Evolutionary conservation across 1,140 invertebrate species (phyloP), one percentile per base, ranked within the genome.

Genomic region (Heterodera schachtii): DNA sequence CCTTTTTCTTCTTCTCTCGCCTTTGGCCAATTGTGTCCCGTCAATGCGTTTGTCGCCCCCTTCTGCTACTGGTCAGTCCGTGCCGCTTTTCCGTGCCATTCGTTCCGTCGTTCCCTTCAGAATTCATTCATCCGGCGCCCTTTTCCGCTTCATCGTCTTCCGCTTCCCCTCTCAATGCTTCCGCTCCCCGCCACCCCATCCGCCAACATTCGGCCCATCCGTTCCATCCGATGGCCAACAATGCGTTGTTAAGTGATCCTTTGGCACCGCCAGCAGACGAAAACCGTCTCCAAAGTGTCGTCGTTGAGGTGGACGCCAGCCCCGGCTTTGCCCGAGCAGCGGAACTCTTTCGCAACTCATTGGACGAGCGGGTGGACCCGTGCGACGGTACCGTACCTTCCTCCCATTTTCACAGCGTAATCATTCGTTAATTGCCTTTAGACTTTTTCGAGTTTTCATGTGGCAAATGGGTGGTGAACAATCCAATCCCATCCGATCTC

Each of bases 331-430:
- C 83, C n/a, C 86, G 86, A 75, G 85, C 85, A n/a, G 74, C 85
- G 7, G 83, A 87, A 21, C 64, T 86, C 21, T 86, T 86, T 60
- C 73, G 80, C 11, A 49, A 69, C 43, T 82, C 86, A 43, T 73
- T 86, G 31, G 84, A 86, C 74, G 84, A 87, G 66, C 71, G 60
- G 41, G 81, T 84, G 3, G 83, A 89, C 82, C 87, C 87, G 0
- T 88, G 87, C 70, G 83, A 89, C 21, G 87, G 87, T 82, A 43
- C 77, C 69, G 69, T 44, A 73, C 13, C 5, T 4, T 21, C 47
- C 57, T 21, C 74, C 6, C 19, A 13, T 78, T 21, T 52, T 81
- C 9, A 8, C n/a, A 49, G 2, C 31, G 57, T 49, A 31, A 52
- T 16, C 47, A 46, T 21, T 75, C 52, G 43, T n/a, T 8, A 60